Conservation (phyloP, 2,113 vertebrate genomes). For the Agelaius phoeniceus region DNA sequence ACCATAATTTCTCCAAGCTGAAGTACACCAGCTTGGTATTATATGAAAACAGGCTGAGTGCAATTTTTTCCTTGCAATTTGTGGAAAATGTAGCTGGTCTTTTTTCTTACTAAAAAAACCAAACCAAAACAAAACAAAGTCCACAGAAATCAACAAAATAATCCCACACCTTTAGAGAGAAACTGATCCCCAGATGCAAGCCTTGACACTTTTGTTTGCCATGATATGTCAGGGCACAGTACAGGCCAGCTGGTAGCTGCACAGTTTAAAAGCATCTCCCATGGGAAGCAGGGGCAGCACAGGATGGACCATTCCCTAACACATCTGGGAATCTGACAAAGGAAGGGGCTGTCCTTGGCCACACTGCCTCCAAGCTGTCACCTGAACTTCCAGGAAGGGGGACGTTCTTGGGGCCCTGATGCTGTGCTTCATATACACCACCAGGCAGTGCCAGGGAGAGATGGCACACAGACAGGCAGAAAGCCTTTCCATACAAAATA, state of each 20-base stretch:
- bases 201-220: background rate
- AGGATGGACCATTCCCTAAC: too few relatives aligned
- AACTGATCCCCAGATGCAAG: background rate
- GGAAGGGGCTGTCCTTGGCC: background rate
- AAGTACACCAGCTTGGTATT: background rate
- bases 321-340: background rate
- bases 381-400: fast-evolving
- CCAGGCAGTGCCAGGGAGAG: background rate
- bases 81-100: background rate
- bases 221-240: background rate
- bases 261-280: background rate
- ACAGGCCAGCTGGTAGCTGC: too few relatives aligned
- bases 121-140: background rate
- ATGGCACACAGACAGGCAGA: background rate
- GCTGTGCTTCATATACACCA: fast-evolving
- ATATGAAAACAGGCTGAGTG: background rate
- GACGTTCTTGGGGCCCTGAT: fast-evolving
- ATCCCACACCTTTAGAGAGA: background rate
- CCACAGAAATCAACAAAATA: background rate
- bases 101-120: background rate
- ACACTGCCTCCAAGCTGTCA: fast-evolving
- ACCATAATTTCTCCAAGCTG: background rate
- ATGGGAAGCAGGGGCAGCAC: background rate
- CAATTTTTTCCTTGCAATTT: background rate
- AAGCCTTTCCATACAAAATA: background rate